Evolutionary conservation across 2,113 vertebrate species (phyloP), one percentile per base, ranked within the genome.

Genomic region (Microcebus lehilahytsara): DNA sequence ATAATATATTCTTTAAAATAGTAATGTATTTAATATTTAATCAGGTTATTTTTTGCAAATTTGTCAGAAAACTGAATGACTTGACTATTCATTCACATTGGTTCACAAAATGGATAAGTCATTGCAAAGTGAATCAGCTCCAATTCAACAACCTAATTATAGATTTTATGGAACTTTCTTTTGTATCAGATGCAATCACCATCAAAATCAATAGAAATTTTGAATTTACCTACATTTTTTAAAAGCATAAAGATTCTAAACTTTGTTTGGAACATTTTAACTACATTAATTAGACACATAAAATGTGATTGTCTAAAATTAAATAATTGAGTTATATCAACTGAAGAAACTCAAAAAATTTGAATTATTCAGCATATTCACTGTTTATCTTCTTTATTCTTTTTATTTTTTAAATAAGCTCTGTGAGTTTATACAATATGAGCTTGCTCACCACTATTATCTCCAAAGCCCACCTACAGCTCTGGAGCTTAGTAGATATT

Each of bases 111-210:
- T n/a, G 80, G 14, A 42, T 6, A 90, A 17, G 13, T 86, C 64
- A 89, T 0, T 42, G 23, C 13, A 83, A 83, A 42, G 69, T 49
- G 32, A 80, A 72, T 37, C 37, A 93, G 53, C 23, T 85, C 60
- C 77, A 91, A 22, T 62, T 93, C 53, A 93, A 91, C 2, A 80
- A 49, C 53, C 34, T 95, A 96, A 78, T 49, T 56, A 85, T 4
- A 64, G n/a, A 91, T 87, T 88, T 92, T 89, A 78, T 77, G 19
- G 37, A 93, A 96, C 49, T 58, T 22, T 86, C 27, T 86, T 92
- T 49, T 77, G 11, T 62, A 72, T 49, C 49, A 56, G 7, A 67
- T n/a, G 2, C 40, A 94, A 83, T 84, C 25, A 51, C 11, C 34
- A 80, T 62, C 17, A 85, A 93, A 95, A 95, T 93, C 58, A 91